A percentile compares a stretch with the other conserved stretches of the same genome.
Evolutionary conservation across 2,888 invertebrate species (phyloP).

Genomic region (Andrena trimmerana): DNA sequence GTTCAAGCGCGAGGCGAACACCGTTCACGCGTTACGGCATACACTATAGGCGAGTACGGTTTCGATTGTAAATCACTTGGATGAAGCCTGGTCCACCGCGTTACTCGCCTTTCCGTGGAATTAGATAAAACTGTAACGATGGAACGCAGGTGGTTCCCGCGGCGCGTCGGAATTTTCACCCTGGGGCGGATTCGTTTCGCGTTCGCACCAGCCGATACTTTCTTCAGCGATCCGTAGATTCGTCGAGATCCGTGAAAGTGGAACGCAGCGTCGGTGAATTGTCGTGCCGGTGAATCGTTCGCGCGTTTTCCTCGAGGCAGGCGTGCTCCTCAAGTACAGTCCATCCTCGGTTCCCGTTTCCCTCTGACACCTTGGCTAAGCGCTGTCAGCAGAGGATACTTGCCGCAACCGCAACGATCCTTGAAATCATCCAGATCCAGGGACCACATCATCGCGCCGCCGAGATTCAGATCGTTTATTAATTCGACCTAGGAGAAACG

Average conservation of each 20-base stretch:
- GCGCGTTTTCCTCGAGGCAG: background rate
- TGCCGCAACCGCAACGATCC: conserved; percentile 91
- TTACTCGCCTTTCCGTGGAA: background rate
- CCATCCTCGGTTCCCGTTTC: conserved; percentile 21
- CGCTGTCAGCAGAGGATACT: conserved; percentile 91
- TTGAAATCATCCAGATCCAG: conserved; percentile 95
- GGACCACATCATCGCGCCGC: conserved; percentile 96
- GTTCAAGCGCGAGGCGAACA: background rate
- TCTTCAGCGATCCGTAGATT: background rate
- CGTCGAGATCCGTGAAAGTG: conserved; percentile 14
- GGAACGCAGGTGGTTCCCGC: too few species aligned
- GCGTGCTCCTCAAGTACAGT: conserved; percentile 53
- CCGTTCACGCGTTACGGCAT: background rate
- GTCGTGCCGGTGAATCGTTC: conserved; percentile 3
- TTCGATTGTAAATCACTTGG: background rate
- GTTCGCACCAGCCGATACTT: background rate
- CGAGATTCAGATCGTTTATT: conserved; percentile 91
- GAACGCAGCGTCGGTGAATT: conserved; percentile 24
- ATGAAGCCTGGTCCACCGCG: background rate
- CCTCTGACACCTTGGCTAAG: conserved; percentile 86
- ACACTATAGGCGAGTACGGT: background rate
- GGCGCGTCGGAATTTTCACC: background rate
- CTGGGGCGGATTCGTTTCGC: background rate
- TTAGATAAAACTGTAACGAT: too few species aligned
- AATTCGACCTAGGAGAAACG: conserved; percentile 88